These are phyloP conservation scores for Zaprionus obscuricornis DNA, from an alignment of 2,888 invertebrate genomes.

Conservation along the genomic window DNA sequence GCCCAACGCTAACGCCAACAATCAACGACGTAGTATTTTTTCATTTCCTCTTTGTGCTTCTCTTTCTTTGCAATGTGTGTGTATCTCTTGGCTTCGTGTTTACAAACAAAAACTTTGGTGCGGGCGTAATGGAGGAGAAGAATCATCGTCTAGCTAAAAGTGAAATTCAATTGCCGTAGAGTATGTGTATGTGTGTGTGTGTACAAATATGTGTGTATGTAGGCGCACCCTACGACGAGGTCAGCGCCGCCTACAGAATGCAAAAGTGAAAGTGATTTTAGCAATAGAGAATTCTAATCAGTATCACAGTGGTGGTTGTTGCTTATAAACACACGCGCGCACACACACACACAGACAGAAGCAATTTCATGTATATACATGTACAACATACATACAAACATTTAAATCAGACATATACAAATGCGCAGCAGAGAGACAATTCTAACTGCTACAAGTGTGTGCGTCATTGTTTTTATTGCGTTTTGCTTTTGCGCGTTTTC, in stretches of 20 bases:
- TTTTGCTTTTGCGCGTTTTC: constrained; percentile 76
- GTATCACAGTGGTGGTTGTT: constrained; percentile 58
- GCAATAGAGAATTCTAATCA: constrained; percentile 66
- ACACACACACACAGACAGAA: constrained; percentile 18
- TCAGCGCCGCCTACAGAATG: constrained; percentile 51
- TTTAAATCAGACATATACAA: constrained; percentile 10
- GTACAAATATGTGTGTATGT: constrained; percentile 23
- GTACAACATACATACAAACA: too few relatives aligned
- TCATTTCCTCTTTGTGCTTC: constrained; percentile 63
- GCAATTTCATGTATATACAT: neutral
- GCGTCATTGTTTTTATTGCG: constrained; percentile 80
- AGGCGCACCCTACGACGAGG: constrained; percentile 46
- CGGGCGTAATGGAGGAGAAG: constrained; percentile 33
- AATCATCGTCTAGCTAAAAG: constrained; percentile 57
- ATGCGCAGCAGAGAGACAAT: constrained; percentile 52
- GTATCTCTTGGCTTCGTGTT: constrained; percentile 77
- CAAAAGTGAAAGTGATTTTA: constrained; percentile 72
- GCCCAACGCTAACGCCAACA: constrained; percentile 52
- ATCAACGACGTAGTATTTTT: constrained; percentile 75
- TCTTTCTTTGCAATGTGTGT: constrained; percentile 74
- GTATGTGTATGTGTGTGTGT: constrained; percentile 9
- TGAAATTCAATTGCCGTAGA: constrained; percentile 49
- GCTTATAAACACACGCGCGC: constrained; percentile 23
- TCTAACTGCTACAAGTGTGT: constrained; percentile 76
- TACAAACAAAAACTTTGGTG: constrained; percentile 71